phyloP scores from a whole-genome alignment of 2,797 vertebrate genomes.

The Philypnodon macrostomus region DNA sequence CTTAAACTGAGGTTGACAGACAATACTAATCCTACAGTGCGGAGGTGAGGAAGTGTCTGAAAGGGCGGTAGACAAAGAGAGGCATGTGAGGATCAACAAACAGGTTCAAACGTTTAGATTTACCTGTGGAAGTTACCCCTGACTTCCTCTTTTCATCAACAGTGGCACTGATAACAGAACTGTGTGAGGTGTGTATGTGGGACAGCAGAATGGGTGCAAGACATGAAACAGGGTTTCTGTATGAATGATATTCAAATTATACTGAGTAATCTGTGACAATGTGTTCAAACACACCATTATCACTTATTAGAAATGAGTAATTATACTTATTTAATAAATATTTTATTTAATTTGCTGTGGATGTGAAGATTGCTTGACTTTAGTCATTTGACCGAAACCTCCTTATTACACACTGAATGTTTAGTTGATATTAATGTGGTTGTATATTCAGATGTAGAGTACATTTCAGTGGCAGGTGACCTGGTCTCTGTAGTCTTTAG shows the following conservation, averaged over 20 bases:
- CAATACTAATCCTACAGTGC: too few relatives aligned
- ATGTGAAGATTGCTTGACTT: too few relatives aligned
- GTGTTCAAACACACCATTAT: too few relatives aligned
- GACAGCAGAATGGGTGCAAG: slow-evolving; percentile 10
- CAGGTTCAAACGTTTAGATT: slow-evolving; percentile 47
- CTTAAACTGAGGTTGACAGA: slow-evolving; percentile 52
- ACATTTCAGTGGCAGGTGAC: too few relatives aligned
- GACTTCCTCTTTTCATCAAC: slow-evolving; percentile 72
- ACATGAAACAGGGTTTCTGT: too few relatives aligned
- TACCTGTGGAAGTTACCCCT: slow-evolving; percentile 33
- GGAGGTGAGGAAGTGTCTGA: slow-evolving; percentile 26
- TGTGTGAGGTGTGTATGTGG: slow-evolving; percentile 16
- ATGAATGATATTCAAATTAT: slow-evolving; percentile 35
- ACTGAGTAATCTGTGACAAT: slow-evolving; percentile 2
- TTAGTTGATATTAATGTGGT: too few relatives aligned
- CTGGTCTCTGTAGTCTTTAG: background rate
- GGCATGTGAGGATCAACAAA: slow-evolving; percentile 43
- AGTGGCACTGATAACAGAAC: slow-evolving; percentile 55
- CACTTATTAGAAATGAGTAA: too few relatives aligned
- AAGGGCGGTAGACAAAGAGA: background rate
- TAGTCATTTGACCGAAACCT: too few relatives aligned
- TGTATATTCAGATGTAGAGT: too few relatives aligned
- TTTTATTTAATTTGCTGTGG: too few relatives aligned
- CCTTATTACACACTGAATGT: too few relatives aligned
- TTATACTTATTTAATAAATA: too few relatives aligned